A percentile compares a stretch with the other conserved stretches of the same genome.
These are phyloP conservation scores for Paratrypauchen microcephalus DNA, from an alignment of 2,797 vertebrate genomes.

Conservation along the genomic window DNA sequence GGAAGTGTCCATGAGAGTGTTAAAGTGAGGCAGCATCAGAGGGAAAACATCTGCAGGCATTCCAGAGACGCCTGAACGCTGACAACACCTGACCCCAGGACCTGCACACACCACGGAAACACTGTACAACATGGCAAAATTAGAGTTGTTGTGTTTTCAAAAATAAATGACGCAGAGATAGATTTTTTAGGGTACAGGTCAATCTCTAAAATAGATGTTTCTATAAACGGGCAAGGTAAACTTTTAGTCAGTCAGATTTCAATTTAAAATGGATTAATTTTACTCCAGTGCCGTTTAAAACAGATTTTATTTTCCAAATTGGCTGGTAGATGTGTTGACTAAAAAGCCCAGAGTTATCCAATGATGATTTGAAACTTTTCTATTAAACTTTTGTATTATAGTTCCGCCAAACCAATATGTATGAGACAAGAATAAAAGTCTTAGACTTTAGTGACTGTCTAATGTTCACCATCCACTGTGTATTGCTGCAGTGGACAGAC, in stretches of 20 bases:
- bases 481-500: background rate
- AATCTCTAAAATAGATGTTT: too few species aligned
- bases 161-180: too few species aligned
- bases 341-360: background rate
- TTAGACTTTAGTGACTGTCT: background rate
- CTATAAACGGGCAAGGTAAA: too few species aligned
- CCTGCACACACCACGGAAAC: constrained; percentile 14
- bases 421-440: background rate
- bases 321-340: background rate
- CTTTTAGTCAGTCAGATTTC: too few species aligned
- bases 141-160: background rate
- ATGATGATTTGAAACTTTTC: background rate
- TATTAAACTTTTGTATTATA: too few species aligned
- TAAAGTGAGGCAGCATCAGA: constrained; percentile 45
- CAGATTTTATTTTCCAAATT: background rate
- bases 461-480: background rate
- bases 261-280: too few species aligned
- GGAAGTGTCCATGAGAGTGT: constrained; percentile 28
- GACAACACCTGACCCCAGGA: constrained; percentile 58
- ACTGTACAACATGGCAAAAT: background rate
- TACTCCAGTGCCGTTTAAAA: too few species aligned
- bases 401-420: background rate
- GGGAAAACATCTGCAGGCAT: constrained; percentile 72
- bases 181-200: too few species aligned
- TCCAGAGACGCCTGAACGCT: constrained; percentile 64